Conservation (phyloP, 2,113 vertebrate genomes). For the Empidonax traillii region DNA sequence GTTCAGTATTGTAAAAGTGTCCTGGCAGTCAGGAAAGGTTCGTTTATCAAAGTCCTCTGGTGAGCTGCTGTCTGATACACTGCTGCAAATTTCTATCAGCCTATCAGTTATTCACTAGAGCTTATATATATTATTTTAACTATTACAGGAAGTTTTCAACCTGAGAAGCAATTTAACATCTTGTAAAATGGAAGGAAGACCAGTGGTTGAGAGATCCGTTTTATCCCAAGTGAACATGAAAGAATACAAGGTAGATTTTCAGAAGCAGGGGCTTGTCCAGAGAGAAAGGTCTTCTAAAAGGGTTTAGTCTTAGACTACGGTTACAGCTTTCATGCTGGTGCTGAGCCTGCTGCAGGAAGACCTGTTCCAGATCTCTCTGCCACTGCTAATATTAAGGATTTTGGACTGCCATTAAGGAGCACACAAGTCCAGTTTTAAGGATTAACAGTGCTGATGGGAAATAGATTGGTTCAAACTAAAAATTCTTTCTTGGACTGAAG, state of each 20-base stretch:
- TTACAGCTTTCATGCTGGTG: not conserved
- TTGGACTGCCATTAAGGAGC: not conserved
- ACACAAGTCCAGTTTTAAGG: not conserved
- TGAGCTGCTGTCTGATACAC: not conserved
- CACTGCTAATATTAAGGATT: not conserved
- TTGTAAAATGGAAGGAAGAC: not conserved
- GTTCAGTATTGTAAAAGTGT: not conserved
- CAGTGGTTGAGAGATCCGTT: not conserved
- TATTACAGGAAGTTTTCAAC: not conserved
- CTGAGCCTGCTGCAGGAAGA: not conserved
- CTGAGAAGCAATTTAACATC: not conserved
- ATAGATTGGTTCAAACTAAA: not conserved
- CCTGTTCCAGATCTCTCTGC: not conserved
- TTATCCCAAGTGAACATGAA: not conserved
- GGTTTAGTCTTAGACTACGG: not conserved
- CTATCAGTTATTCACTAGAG: not conserved
- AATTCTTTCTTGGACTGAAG: not conserved
- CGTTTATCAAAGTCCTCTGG: not conserved
- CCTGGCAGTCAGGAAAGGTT: not conserved
- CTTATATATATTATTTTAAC: not conserved
- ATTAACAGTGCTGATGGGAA: not conserved
- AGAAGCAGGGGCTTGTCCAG: not conserved
- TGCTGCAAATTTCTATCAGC: not conserved
- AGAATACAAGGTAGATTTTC: not conserved
- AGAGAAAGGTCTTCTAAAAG: not conserved